A percentile compares a stretch with the other conserved stretches of the same genome.
These are phyloP conservation scores for Aphaenogaster floridana DNA, from an alignment of 1,140 invertebrate species.

Conservation along the genomic window DNA sequence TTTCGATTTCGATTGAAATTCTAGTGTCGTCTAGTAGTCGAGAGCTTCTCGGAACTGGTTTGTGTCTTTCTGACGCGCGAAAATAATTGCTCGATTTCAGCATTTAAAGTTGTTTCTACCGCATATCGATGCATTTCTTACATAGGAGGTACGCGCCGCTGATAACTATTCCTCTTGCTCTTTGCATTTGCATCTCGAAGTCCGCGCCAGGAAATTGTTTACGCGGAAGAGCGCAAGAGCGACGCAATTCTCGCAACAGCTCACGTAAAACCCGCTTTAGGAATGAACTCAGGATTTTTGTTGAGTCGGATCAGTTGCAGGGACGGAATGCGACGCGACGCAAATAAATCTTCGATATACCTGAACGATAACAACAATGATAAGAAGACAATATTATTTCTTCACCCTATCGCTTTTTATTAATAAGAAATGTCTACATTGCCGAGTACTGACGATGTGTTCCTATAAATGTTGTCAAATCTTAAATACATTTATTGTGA, in stretches of 20 bases:
- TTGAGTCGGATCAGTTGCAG: background rate
- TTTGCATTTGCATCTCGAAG: conserved; percentile 12
- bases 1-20: conserved; percentile 11
- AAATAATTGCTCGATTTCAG: conserved; percentile 26
- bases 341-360: background rate
- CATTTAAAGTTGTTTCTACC: conserved; percentile 10
- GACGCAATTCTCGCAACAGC: background rate
- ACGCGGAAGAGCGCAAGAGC: background rate
- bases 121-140: conserved; percentile 31
- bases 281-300: background rate
- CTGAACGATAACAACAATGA: background rate
- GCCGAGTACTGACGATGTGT: background rate
- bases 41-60: conserved; percentile 15
- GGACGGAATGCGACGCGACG: background rate
- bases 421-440: background rate
- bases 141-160: background rate
- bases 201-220: conserved; percentile 43
- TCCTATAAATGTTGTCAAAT: background rate
- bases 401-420: background rate
- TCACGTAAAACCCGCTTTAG: background rate
- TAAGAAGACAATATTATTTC: background rate
- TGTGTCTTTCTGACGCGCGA: background rate
- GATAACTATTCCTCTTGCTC: conserved; percentile 17
- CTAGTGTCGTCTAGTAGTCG: background rate
- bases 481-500: background rate